Evolutionary conservation across 2,888 invertebrate genomes (phyloP), one percentile per base, ranked within the genome.

Genomic region (Pyrochroa serraticornis): DNA sequence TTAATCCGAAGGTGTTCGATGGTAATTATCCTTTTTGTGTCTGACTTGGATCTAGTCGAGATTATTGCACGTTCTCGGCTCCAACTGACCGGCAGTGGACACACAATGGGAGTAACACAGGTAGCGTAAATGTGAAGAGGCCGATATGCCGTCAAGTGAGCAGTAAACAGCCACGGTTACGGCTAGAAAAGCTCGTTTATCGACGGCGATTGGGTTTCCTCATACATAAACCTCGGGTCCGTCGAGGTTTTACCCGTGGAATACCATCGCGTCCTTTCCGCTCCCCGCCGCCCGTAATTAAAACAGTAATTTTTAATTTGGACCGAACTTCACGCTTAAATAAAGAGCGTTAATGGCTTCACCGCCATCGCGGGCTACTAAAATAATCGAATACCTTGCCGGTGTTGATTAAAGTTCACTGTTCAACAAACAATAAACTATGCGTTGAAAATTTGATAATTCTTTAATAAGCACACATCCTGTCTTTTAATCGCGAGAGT

Each of bases 391-490:
- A 67, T 63, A 68, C 62, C 65, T 61, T 63, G 47, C 58, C 62
- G 52, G 48, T 54, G 61, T 62, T 66, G 68, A 69, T 70, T 68
- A 67, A 66, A 64, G 56, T 64, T 58, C 41, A 45, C 42, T 47
- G 43, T 60, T 58, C 48, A 38, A 33, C 55, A 58, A 54, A 61
- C 65, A 64, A 58, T 62, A 66, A 73, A 74, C 71, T 71, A 75
- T 76, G 75, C 77, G 75, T 77, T 75, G 75, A 77, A 75, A 77
- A 77, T 77, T 76, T 74, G 75, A 74, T 77, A 75, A 77, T 75
- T 71, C 71, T 62, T 70, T 76, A 76, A 77, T 75, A 75, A 75
- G 73, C 76, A 67, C 68, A 72, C 71, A 77, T 77, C 77, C 77
- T 75, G 74, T 62, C 63, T 60, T 65, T 48, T 45, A 35, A 51